A percentile compares a stretch with the other conserved stretches of the same genome.
These are phyloP conservation scores for Crotalus helleri DNA, from an alignment of 2,113 vertebrate genomes.

Conservation along the genomic window DNA sequence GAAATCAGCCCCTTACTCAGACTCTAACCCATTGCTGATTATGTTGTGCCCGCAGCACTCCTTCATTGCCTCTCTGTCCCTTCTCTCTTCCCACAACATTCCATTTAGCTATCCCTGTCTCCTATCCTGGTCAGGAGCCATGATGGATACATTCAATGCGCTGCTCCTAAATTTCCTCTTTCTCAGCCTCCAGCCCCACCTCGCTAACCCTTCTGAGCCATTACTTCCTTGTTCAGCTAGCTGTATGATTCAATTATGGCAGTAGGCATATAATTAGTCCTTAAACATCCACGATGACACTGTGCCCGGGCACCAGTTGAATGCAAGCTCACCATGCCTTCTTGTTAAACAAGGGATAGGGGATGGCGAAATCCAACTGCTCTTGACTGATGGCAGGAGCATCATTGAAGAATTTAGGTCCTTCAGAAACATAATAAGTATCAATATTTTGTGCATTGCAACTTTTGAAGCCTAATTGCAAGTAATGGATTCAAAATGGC, in stretches of 20 bases:
- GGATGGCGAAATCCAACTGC: not conserved
- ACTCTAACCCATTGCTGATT: not conserved
- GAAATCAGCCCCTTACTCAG: not conserved
- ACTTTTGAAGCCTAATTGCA: not conserved
- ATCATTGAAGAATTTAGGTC: not conserved
- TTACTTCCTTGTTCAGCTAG: not conserved
- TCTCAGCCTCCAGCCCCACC: not conserved
- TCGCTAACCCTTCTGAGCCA: not conserved
- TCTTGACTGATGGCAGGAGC: not conserved
- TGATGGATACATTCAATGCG: not conserved
- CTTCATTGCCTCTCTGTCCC: not conserved
- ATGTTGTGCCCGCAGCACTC: not conserved
- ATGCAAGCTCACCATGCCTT: not conserved
- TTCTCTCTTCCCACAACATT: not conserved
- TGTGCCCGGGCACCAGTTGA: not conserved
- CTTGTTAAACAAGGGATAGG: not conserved
- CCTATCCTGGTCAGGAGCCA: not conserved
- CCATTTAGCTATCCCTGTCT: not conserved
- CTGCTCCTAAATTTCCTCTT: not conserved
- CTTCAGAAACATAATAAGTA: not conserved
- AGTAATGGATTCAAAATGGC: not conserved
- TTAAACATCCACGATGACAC: not conserved
- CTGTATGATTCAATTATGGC: not conserved
- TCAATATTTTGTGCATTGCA: not conserved
- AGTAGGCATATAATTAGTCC: not conserved